phyloP scores from a whole-genome alignment of 1,140 invertebrate genomes.

The Hyphantria cunea region DNA sequence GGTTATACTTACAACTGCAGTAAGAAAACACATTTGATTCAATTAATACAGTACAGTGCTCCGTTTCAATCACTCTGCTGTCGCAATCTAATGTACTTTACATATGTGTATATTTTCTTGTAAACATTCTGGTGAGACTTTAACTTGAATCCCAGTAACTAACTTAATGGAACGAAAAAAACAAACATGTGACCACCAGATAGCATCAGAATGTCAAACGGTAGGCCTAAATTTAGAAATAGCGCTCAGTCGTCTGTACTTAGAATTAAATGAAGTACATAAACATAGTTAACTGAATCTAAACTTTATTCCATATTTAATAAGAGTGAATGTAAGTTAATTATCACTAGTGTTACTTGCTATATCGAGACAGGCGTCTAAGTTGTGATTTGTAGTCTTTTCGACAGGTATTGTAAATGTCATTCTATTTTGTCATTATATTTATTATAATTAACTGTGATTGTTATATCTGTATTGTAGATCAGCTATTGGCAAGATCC shows the following conservation, averaged over 20 bases:
- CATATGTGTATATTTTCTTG: conserved; percentile 1
- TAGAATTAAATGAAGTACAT: conserved; percentile 74
- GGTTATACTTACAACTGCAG: conserved; percentile 9
- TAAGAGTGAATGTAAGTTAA: conserved; percentile 61
- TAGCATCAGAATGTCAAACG: conserved; percentile 12
- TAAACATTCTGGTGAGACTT: background rate
- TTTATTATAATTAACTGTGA: conserved; percentile 49
- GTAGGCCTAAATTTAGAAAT: conserved; percentile 39
- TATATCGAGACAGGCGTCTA: conserved; percentile 63
- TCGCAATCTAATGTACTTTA: conserved; percentile 1
- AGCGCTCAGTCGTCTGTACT: conserved; percentile 60
- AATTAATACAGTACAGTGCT: conserved; percentile 22
- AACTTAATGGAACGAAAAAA: background rate
- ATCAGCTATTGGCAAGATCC: conserved; percentile 48
- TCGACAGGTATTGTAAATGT: conserved; percentile 63
- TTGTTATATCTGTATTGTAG: conserved; percentile 52
- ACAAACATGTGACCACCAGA: conserved; percentile 1
- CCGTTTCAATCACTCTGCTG: conserved; percentile 24
- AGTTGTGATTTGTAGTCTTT: conserved; percentile 72
- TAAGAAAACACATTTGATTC: conserved; percentile 15
- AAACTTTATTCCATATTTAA: conserved; percentile 68
- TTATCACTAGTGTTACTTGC: conserved; percentile 56
- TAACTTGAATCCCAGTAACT: background rate
- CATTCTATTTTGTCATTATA: conserved; percentile 50
- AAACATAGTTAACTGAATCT: conserved; percentile 62